Conservation (phyloP, 2,888 invertebrate genomes). For the Theretra japonica region DNA sequence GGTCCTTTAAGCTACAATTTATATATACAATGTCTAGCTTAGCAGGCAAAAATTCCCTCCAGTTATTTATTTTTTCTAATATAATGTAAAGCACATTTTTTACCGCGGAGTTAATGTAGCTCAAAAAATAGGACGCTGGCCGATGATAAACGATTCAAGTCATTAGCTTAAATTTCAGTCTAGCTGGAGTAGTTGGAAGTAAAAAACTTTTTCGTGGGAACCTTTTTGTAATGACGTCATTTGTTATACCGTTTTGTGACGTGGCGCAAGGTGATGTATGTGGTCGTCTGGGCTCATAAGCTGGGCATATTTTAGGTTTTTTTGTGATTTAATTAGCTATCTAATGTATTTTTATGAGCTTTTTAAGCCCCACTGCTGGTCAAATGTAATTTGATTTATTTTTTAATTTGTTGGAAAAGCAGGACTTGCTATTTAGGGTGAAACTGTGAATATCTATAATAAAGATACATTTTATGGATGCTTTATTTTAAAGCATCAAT, state of each 20-base stretch:
- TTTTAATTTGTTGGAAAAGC: no score
- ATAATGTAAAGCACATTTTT: constrained; percentile 6
- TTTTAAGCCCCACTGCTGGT: no score
- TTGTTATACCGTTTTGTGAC: constrained; percentile 14
- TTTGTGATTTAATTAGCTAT: no score
- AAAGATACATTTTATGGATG: no score
- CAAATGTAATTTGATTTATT: no score
- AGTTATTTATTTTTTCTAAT: constrained; percentile 1
- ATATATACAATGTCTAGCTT: constrained; percentile 8
- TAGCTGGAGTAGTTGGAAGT: constrained; percentile 14
- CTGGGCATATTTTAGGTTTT: not conserved
- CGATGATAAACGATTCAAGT: constrained; percentile 15
- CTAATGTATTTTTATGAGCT: no score
- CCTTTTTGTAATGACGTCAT: constrained; percentile 25
- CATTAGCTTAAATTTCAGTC: constrained; percentile 20
- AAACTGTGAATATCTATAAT: no score
- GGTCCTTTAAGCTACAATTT: not conserved
- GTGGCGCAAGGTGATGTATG: not conserved
- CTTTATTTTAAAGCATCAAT: no score
- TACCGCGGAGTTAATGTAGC: constrained; percentile 26
- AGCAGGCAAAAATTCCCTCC: not conserved
- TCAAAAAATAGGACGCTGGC: constrained; percentile 10
- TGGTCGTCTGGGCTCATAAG: not conserved
- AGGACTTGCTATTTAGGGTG: no score
- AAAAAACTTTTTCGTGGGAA: constrained; percentile 20